These are phyloP conservation scores for Daktulosphaira vitifoliae DNA, from an alignment of 1,140 invertebrate species.

Conservation along the genomic window DNA sequence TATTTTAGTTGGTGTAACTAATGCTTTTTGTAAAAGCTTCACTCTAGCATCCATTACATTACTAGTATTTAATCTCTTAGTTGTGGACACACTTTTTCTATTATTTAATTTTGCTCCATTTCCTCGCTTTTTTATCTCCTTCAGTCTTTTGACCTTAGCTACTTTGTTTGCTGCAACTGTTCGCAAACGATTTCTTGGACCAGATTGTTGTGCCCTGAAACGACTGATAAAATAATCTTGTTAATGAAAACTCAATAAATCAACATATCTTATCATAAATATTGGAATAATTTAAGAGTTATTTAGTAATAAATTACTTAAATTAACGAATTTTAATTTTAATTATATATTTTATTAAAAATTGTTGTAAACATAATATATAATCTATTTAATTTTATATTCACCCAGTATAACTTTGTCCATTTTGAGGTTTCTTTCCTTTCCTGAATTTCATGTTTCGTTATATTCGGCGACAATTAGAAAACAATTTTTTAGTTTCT, in stretches of 20 bases:
- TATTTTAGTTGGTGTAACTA: background rate
- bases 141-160: conserved; percentile 1
- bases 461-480: no score
- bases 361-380: no score
- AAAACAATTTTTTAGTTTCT: no score
- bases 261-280: no score
- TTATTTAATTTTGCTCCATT: background rate
- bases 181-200: conserved; percentile 17
- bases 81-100: background rate
- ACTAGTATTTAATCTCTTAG: background rate
- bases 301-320: no score
- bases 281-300: no score
- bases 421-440: conserved; percentile 25
- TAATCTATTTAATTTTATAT: background rate
- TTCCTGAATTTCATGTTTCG: conserved; percentile 15
- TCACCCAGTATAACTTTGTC: conserved; percentile 3
- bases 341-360: no score
- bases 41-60: conserved; percentile 19
- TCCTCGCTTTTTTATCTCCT: background rate
- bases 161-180: conserved; percentile 9
- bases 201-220: background rate
- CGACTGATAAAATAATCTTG: background rate
- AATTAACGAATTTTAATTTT: no score
- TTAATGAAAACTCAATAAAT: no score
- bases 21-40: conserved; percentile 17